These are phyloP conservation scores for Megathymus violae DNA, from an alignment of 1,140 invertebrate species.

Conservation along the genomic window DNA sequence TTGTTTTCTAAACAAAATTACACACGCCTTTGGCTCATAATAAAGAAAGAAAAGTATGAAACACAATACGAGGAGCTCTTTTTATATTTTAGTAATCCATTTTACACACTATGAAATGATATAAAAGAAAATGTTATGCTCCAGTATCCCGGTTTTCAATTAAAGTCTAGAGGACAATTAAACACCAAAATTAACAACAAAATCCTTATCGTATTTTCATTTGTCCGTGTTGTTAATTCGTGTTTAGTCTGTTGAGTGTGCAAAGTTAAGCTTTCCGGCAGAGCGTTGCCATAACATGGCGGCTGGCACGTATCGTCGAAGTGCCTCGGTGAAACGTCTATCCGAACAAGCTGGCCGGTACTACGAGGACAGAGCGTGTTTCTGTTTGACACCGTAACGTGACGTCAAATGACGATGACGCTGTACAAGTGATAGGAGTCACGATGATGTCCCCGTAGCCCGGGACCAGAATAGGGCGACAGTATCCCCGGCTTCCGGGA, in stretches of 20 bases:
- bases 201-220: conserved; percentile 26
- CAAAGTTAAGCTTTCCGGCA: too few relatives aligned
- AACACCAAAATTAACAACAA: conserved; percentile 12
- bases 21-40: conserved; percentile 11
- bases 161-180: conserved; percentile 31
- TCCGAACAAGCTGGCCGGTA: too few relatives aligned
- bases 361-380: too few relatives aligned
- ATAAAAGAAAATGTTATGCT: conserved; percentile 12
- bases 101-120: conserved; percentile 17
- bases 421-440: too few relatives aligned
- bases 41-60: background rate
- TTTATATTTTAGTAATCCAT: conserved; percentile 5
- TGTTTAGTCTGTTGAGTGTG: conserved; percentile 19
- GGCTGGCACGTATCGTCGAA: too few relatives aligned
- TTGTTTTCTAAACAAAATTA: conserved; percentile 13
- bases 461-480: too few relatives aligned
- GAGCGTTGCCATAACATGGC: too few relatives aligned
- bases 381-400: too few relatives aligned
- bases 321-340: too few relatives aligned
- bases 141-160: conserved; percentile 29
- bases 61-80: conserved; percentile 13
- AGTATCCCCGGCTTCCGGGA: too few relatives aligned
- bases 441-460: too few relatives aligned
- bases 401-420: too few relatives aligned
- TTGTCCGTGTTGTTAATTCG: conserved; percentile 19